These are phyloP conservation scores for Drosophila ercepeae DNA, from an alignment of 1,140 invertebrate species.

Conservation along the genomic window DNA sequence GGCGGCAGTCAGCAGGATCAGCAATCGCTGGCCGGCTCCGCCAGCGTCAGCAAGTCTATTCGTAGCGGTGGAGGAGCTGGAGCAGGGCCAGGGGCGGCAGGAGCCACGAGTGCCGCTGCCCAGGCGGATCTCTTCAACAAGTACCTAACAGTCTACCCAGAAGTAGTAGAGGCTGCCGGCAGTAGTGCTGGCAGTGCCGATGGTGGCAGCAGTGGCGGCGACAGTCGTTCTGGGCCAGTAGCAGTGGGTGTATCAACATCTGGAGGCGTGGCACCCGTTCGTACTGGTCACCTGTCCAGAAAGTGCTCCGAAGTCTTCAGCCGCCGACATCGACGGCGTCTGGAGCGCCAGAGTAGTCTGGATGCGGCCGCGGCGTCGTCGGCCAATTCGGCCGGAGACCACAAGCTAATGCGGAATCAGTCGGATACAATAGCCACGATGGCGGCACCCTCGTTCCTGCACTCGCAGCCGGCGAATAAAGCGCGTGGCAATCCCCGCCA, in stretches of 20 bases:
- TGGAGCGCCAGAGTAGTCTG: constrained; percentile 74
- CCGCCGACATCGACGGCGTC: constrained; percentile 61
- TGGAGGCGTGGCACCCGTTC: constrained; percentile 1
- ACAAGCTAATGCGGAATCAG: constrained; percentile 74
- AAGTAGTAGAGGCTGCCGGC: constrained; percentile 49
- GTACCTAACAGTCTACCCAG: constrained; percentile 76
- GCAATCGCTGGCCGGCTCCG: constrained; percentile 71
- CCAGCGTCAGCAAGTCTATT: constrained; percentile 77
- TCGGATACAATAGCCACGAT: constrained; percentile 71
- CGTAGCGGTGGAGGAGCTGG: constrained; percentile 23
- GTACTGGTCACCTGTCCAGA: constrained; percentile 64
- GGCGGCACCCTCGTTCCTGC: constrained; percentile 57
- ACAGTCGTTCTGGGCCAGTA: constrained; percentile 15
- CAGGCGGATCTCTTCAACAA: constrained; percentile 62
- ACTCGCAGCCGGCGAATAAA: constrained; percentile 41
- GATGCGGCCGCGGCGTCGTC: constrained; percentile 60
- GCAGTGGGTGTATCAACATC: not conserved
- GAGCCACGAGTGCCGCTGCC: constrained; percentile 37
- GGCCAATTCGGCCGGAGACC: constrained; percentile 24
- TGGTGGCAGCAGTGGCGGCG: constrained; percentile 31
- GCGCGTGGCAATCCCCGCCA: constrained; percentile 51
- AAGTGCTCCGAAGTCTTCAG: constrained; percentile 80
- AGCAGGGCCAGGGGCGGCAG: constrained; percentile 12
- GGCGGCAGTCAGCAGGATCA: constrained; percentile 75
- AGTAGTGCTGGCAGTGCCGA: constrained; percentile 42